A percentile compares a stretch with the other conserved stretches of the same genome.
Conservation (phyloP, 1,140 invertebrate genomes). For the Anadara kagoshimensis region DNA sequence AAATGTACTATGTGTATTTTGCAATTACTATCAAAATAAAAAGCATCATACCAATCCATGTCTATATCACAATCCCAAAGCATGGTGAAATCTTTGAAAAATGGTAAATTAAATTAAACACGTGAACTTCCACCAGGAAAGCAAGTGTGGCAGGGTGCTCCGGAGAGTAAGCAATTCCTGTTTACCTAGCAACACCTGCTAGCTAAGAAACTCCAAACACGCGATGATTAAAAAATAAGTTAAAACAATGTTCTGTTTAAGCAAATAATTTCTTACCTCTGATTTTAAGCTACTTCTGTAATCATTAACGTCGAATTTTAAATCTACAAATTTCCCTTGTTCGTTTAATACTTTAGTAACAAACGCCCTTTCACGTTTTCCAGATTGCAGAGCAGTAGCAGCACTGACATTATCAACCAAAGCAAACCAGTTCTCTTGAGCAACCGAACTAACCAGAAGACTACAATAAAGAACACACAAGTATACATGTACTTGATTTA, state of each 20-base stretch:
- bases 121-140: too few species aligned
- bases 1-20: too few species aligned
- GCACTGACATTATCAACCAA: constrained; percentile 54
- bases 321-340: constrained; percentile 49
- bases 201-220: too few species aligned
- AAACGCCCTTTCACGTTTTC: constrained; percentile 49
- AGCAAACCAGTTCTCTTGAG: constrained; percentile 53
- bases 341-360: constrained; percentile 54
- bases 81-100: too few species aligned
- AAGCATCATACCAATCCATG: too few species aligned
- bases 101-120: too few species aligned
- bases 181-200: too few species aligned
- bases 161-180: too few species aligned
- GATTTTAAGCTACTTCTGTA: constrained; percentile 48
- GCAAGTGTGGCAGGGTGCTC: too few species aligned
- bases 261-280: constrained; percentile 40
- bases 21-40: too few species aligned
- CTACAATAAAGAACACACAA: constrained; percentile 4
- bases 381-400: constrained; percentile 39
- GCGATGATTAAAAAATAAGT: too few species aligned
- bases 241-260: neutral
- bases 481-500: neutral
- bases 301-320: constrained; percentile 57
- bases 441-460: constrained; percentile 27
- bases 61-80: too few species aligned